These are phyloP conservation scores for Hestina assimilis DNA, from an alignment of 1,140 invertebrate genomes.

Conservation along the genomic window DNA sequence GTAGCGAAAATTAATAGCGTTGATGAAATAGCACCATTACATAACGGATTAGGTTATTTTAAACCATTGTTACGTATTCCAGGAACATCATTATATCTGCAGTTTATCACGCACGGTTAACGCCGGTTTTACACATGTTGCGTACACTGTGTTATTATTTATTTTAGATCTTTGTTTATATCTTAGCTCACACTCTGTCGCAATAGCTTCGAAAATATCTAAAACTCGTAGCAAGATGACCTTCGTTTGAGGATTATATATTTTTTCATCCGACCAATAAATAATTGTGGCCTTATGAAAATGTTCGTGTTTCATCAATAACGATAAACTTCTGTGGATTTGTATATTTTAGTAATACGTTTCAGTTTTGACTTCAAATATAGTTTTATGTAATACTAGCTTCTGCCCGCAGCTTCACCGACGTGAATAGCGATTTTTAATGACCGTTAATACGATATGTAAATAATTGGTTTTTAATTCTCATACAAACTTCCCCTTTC, in stretches of 20 bases:
- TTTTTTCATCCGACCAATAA: neutral
- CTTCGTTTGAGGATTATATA: neutral
- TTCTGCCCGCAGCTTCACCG: too few species aligned
- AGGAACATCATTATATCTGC: constrained; percentile 12
- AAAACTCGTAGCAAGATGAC: neutral
- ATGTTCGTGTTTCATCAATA: neutral
- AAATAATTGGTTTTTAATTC: too few species aligned
- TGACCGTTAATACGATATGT: too few species aligned
- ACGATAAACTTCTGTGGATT: neutral
- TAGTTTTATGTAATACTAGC: too few species aligned
- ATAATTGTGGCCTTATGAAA: neutral
- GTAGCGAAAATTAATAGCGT: too few species aligned
- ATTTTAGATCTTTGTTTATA: constrained; percentile 22
- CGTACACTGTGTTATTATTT: constrained; percentile 11
- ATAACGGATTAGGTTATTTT: too few species aligned
- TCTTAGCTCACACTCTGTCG: constrained; percentile 8
- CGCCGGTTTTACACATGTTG: constrained; percentile 20
- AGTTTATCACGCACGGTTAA: constrained; percentile 21
- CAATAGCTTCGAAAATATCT: constrained; percentile 5
- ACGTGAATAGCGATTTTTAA: too few species aligned
- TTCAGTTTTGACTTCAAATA: too few species aligned
- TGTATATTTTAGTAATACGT: too few species aligned
- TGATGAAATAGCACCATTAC: constrained; percentile 5
- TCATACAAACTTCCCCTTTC: too few species aligned
- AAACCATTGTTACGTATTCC: constrained; percentile 12